Evolutionary conservation across 2,888 invertebrate species (phyloP).

Genomic region (Gortyna flavago): DNA sequence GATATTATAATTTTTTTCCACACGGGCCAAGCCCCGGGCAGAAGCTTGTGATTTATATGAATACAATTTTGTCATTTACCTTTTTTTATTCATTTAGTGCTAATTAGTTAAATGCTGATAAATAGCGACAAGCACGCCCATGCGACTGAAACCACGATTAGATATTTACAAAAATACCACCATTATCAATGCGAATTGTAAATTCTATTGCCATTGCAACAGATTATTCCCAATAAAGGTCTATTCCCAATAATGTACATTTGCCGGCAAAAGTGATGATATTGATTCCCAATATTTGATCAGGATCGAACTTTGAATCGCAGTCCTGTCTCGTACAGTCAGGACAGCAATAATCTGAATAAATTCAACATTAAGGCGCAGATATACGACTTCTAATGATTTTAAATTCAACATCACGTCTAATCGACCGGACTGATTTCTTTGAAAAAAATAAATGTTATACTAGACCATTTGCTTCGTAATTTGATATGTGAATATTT

Average conservation of each 20-base stretch:
- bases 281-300: not conserved
- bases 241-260: no score
- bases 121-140: not conserved
- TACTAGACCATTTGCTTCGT: no score
- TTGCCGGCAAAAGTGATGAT: not conserved
- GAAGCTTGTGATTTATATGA: not conserved
- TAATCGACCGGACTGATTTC: no score
- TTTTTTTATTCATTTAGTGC: not conserved
- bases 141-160: not conserved
- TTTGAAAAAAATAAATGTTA: no score
- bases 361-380: not conserved
- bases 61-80: not conserved
- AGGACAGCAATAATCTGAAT: not conserved
- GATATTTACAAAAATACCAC: not conserved
- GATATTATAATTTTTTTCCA: not conserved
- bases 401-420: no score
- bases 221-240: not conserved
- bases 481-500: no score
- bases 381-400: no score
- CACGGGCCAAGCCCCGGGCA: no score
- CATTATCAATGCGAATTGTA: not conserved
- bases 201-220: not conserved
- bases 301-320: not conserved
- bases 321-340: not conserved
- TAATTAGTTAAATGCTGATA: not conserved